phyloP scores from a whole-genome alignment of 2,888 invertebrate species.

The Latrodectus hesperus region DNA sequence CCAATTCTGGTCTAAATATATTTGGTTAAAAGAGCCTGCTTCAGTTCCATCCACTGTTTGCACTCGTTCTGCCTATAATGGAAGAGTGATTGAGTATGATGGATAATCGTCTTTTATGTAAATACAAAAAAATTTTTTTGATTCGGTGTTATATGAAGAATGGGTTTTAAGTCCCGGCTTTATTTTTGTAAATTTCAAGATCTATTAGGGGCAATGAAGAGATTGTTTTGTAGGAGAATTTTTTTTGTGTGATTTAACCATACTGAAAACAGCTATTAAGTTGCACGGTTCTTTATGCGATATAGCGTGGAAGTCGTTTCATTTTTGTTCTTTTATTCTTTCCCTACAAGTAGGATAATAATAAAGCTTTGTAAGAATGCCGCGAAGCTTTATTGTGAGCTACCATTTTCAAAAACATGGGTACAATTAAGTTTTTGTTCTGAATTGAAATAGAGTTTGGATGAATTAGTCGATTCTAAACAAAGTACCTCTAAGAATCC shows the following conservation, averaged over 20 bases:
- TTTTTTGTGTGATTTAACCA: not conserved
- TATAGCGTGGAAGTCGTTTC: not conserved
- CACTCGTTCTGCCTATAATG: constrained; percentile 49
- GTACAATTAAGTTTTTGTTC: too few species aligned
- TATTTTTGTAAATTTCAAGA: not conserved
- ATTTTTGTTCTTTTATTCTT: not conserved
- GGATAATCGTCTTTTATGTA: constrained; percentile 27
- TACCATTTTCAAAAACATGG: too few species aligned
- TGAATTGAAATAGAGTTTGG: too few species aligned
- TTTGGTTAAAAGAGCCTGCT: not conserved
- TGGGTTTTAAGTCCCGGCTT: not conserved
- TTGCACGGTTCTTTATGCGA: not conserved
- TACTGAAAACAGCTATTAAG: not conserved
- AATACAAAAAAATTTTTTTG: not conserved
- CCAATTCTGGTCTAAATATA: not conserved
- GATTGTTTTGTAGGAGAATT: not conserved
- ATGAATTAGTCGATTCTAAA: too few species aligned
- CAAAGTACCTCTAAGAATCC: too few species aligned
- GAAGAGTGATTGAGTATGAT: constrained; percentile 58
- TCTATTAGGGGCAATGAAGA: not conserved
- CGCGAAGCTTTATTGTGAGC: too few species aligned
- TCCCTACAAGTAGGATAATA: not conserved
- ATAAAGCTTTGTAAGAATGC: not conserved
- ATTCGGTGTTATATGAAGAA: not conserved
- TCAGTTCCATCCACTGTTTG: constrained; percentile 28